Evolutionary conservation across 1,140 invertebrate genomes (phyloP), one percentile per base, ranked within the genome.

Genomic region (Leptoteleia sp.): DNA sequence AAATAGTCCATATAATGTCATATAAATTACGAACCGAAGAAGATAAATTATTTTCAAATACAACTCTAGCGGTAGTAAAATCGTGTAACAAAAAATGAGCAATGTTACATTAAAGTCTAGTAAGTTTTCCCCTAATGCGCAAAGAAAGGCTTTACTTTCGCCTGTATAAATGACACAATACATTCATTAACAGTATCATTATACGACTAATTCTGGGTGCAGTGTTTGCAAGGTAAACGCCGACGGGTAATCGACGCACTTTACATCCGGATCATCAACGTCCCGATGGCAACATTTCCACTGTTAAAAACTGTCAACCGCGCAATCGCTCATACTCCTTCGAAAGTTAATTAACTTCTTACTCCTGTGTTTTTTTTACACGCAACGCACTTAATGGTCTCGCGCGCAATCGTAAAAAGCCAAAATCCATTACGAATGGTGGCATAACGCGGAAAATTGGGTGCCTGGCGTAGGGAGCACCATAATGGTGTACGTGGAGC

Each of bases 321-420:
- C n/a, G 31, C 11, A 19, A 71, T 43, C 12, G 17, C 38, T 62
- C 57, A 55, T 42, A 15, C 31, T n/a, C 15, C n/a, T n/a, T 11
- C 29, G 11, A 57, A 48, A 73, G 42, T 73, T 59, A 73, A 73
- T 73, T 64, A 65, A 54, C 42, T 73, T 73, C 33, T 73, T 75
- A 43, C 61, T 19, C 43, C 29, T 42, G 61, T 75, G 59, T 43
- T 73, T 72, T n/a, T n/a, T n/a, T n/a, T n/a, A n/a, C n/a, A 4
- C 25, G 5, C n/a, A 0, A 25, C 9, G 17, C 35, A 47, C 35
- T 70, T 70, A 59, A 68, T 57, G 8, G 6, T 16, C 12, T 54
- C 52, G 4, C 15, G 8, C 1, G n/a, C 15, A 8, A n/a, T 17
- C 54, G 45, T 73, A 73, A 73, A 73, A 73, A 65, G 37, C 12